Percentiles rank a stretch among this genome's conserved stretches.
phyloP scores from a whole-genome alignment of 2,113 vertebrate species.

The Zeus faber region DNA sequence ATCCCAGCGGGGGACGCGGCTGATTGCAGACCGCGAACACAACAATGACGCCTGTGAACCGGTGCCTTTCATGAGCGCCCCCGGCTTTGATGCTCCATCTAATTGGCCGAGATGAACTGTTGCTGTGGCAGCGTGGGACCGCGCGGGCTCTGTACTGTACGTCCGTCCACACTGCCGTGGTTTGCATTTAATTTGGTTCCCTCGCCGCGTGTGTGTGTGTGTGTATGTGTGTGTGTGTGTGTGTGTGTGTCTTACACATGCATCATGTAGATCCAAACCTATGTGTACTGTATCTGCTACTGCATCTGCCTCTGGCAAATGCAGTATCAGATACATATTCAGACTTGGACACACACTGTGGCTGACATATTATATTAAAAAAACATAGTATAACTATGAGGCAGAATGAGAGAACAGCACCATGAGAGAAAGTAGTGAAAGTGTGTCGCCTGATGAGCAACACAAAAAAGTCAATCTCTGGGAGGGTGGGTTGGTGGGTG shows the following conservation, averaged over 20 bases:
- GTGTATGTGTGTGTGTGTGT: conserved; percentile 1
- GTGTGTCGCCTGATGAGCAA: no score
- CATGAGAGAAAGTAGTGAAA: no score
- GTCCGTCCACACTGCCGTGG: conserved; percentile 53
- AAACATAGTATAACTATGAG: no score
- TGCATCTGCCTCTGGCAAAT: no score
- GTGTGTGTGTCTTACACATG: conserved; percentile 21
- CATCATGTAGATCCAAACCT: no score
- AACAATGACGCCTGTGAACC: conserved; percentile 65
- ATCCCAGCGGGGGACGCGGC: conserved; percentile 62
- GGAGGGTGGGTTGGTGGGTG: neutral
- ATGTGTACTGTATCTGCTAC: no score
- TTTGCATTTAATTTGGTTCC: conserved; percentile 68
- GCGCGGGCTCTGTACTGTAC: conserved; percentile 49
- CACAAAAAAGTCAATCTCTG: no score
- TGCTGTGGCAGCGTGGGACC: conserved; percentile 63
- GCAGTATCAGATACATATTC: no score
- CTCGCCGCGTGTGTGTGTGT: conserved; percentile 37
- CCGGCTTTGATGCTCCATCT: conserved; percentile 68
- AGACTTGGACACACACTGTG: no score
- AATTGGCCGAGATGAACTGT: conserved; percentile 74
- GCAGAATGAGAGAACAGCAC: no score
- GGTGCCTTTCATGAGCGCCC: conserved; percentile 51
- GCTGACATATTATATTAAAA: no score
- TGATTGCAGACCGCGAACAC: conserved; percentile 73